phyloP scores from a whole-genome alignment of 1,140 invertebrate species.

The Venustaconcha ellipsiformis region DNA sequence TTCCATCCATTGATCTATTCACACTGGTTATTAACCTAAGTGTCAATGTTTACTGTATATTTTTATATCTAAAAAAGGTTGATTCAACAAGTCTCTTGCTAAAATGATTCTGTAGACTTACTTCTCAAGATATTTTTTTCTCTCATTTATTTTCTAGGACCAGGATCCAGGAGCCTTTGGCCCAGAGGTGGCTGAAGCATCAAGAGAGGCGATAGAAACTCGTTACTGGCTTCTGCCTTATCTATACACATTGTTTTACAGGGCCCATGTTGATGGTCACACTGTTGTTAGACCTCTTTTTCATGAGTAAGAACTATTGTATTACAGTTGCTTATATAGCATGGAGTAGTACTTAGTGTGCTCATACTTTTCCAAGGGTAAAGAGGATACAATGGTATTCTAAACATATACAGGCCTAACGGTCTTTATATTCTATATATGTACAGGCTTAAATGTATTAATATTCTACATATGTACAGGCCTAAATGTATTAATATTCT shows the following conservation, averaged over 20 bases:
- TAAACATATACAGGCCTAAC: no score
- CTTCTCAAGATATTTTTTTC: no score
- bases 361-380: no score
- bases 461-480: no score
- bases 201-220: slow-evolving; percentile 36
- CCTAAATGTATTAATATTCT: no score
- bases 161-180: slow-evolving; percentile 42
- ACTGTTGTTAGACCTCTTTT: slow-evolving; percentile 45
- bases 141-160: slow-evolving; percentile 15
- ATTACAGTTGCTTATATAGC: not conserved
- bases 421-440: no score
- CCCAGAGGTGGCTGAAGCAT: slow-evolving; percentile 26
- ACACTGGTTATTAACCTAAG: not conserved
- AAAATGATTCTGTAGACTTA: no score
- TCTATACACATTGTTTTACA: slow-evolving; percentile 48
- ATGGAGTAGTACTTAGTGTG: not conserved
- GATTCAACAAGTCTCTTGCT: no score
- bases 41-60: not conserved
- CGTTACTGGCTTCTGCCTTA: slow-evolving; percentile 51
- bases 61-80: not conserved
- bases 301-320: slow-evolving; percentile 38
- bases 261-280: slow-evolving; percentile 36
- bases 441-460: no score
- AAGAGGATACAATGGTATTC: no score
- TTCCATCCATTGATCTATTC: not conserved